Base-by-base conservation (phyloP, 2,797 vertebrate genomes). In the Alosa sapidissima region DNA sequence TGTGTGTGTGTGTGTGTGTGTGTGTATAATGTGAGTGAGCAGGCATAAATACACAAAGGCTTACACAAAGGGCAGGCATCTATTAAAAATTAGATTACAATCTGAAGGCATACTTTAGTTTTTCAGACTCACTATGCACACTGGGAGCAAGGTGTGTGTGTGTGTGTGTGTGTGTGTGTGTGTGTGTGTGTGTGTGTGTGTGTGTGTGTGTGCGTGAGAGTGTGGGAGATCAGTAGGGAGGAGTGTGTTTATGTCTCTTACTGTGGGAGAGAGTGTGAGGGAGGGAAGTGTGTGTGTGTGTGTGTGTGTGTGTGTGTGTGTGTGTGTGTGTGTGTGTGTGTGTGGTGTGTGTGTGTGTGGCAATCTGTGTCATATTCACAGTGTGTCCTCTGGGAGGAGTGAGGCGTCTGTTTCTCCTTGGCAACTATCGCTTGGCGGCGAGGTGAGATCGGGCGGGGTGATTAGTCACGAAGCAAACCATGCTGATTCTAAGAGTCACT, bases 401-500 rank as follows among this genome's bases (percentile, higher is more conserved):
- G 58, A 84, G 45, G 68, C 68, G 33, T 75, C 68, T 75, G 68
- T 41, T 75, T 75, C 68, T 75, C 68, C 68, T 75, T 75, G 68
- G 68, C 68, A 75, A 75, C 68, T 45, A 33, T 75, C 14, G 68
- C 36, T 45, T 14, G 33, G 68, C 14, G 14, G 13, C 14, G 33
- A 75, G 33, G 68, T 19, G 68, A 75, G 16, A 75, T 75, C 13
- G 68, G 68, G 68, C 11, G 68, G 68, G 68, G 68, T 45, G 68
- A 75, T 75, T 75, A 75, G 68, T 75, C 68, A 75, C 68, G 68
- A 75, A 75, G 68, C 68, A 75, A 33, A 45, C 33, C 68, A 75
- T 75, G 68, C 11, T 75, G 68, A 75, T 41, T 41, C 33, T 75
- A 16, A 58, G 8, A 68, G 62, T 68, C 62, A 75, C 3, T 1